phyloP scores from a whole-genome alignment of 2,888 invertebrate genomes.

The Sarcophaga rosellei region DNA sequence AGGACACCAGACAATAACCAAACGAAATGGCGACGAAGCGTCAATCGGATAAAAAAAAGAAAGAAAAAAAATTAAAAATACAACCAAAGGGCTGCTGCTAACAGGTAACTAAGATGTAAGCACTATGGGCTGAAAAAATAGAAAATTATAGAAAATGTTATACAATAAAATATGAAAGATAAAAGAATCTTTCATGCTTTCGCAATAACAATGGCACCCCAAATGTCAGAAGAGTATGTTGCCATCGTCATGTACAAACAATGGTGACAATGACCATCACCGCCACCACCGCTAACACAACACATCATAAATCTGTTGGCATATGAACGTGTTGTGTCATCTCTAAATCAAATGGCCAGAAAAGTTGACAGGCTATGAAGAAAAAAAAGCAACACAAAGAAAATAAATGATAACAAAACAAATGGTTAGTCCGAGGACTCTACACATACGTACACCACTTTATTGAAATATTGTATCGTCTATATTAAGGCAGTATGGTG shows the following conservation, averaged over 20 bases:
- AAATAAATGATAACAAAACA: conserved; percentile 40
- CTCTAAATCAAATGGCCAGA: conserved; percentile 46
- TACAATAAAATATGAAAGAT: background rate
- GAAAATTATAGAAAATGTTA: background rate
- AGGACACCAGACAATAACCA: conserved; percentile 60
- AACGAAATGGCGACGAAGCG: conserved; percentile 35
- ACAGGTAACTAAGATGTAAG: conserved; percentile 21
- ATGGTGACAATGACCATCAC: background rate
- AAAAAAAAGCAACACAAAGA: conserved; percentile 3
- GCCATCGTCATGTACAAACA: background rate
- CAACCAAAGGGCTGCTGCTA: conserved; percentile 11
- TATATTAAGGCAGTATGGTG: conserved; percentile 23
- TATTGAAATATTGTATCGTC: conserved; percentile 21
- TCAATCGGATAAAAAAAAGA: conserved; percentile 40
- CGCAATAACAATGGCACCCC: background rate
- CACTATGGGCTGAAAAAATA: conserved; percentile 16
- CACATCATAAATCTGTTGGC: conserved; percentile 15
- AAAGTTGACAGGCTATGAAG: background rate
- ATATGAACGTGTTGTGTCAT: conserved; percentile 54
- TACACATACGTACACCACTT: conserved; percentile 36
- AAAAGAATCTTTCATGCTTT: background rate
- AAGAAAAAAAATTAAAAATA: conserved; percentile 14
- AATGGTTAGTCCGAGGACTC: conserved; percentile 16
- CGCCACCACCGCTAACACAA: background rate
- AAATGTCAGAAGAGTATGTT: background rate